Evolutionary conservation across 2,797 vertebrate species (phyloP), one percentile per base, ranked within the genome.

Genomic region (Peromyscus eremicus): DNA sequence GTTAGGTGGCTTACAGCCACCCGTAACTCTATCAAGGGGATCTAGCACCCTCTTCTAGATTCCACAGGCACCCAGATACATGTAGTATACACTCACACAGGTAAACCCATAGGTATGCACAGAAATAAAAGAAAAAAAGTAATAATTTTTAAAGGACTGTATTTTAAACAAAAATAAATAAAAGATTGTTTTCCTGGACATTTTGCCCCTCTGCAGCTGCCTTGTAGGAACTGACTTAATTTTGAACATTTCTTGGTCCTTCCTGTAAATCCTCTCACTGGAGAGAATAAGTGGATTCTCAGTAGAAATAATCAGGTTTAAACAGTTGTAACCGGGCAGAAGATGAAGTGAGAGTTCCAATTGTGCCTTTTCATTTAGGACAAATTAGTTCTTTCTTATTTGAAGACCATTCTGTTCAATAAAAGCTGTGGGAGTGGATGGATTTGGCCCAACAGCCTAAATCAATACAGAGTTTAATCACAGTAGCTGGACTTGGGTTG

Each of bases 221-320:
- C 91, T 86, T 77, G 40, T 57, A 89, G 86, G 27, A 17, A 21
- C 64, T 9, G 27, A 7, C 46, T 29, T 68, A 21, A 40, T 79
- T 60, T 73, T 92, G 68, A 93, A 13, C 57, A 55, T 91, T 82
- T 86, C 82, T 91, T 34, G 2, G 6, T 95, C 32, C 19, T 46
- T 68, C 81, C 49, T 85, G 87, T 75, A 89, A 43, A 46, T 62
- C 55, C 25, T 75, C 71, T 62, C 87, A 62, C 37, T 76, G 71
- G 60, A 71, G 52, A 86, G 43, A 92, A 55, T 91, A 81, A 96
- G 21, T 85, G 64, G n/a, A 86, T 10, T 89, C n/a, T 70, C 34
- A 13, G 1, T 88, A 62, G 76, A 85, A 95, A 91, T 64, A 75
- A 4, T 91, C 32, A 60, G 46, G 19, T 64, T 94, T 52, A 37